A percentile compares a stretch with the other conserved stretches of the same genome.
These are phyloP conservation scores for Trichogramma dendrolimi DNA, from an alignment of 2,888 invertebrate genomes.

Conservation along the genomic window DNA sequence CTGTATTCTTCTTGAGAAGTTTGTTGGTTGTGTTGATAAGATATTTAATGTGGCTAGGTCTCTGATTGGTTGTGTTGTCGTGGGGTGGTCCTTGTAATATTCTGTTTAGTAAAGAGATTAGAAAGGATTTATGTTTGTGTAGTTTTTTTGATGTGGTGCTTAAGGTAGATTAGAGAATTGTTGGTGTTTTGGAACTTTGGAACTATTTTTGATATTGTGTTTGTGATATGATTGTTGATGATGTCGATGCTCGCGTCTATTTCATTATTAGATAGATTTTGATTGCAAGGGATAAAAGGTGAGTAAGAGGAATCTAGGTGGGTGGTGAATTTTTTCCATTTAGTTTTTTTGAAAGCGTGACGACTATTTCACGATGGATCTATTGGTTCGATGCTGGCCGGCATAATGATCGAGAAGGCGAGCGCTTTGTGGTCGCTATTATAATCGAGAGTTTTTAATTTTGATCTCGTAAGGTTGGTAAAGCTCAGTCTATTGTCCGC, in stretches of 20 bases:
- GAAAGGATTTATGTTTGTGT: conserved; percentile 3
- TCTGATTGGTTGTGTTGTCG: not conserved
- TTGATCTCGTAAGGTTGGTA: conserved; percentile 1
- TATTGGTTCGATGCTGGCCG: not conserved
- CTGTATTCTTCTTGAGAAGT: not conserved
- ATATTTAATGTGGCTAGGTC: not conserved
- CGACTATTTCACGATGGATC: not conserved
- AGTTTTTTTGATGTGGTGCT: conserved; percentile 1
- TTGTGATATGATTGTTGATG: not conserved
- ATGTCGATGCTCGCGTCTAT: conserved; percentile 11
- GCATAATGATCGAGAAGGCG: not conserved
- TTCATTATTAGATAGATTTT: conserved; percentile 24
- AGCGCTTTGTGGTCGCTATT: conserved; percentile 26
- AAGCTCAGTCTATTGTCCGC: conserved; percentile 14
- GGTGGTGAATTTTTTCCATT: conserved; percentile 22
- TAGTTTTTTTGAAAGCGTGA: conserved; percentile 18
- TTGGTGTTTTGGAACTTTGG: not conserved
- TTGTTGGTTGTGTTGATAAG: conserved; percentile 2
- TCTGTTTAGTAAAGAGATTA: not conserved
- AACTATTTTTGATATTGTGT: not conserved
- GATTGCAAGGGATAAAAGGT: conserved; percentile 9
- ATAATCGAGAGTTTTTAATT: conserved; percentile 7
- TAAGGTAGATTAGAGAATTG: not conserved
- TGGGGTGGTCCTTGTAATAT: not conserved
- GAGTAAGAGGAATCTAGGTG: not conserved